A percentile compares a stretch with the other conserved stretches of the same genome.
These are phyloP conservation scores for Camponotus floridanus DNA, from an alignment of 1,140 invertebrate genomes.

Conservation along the genomic window DNA sequence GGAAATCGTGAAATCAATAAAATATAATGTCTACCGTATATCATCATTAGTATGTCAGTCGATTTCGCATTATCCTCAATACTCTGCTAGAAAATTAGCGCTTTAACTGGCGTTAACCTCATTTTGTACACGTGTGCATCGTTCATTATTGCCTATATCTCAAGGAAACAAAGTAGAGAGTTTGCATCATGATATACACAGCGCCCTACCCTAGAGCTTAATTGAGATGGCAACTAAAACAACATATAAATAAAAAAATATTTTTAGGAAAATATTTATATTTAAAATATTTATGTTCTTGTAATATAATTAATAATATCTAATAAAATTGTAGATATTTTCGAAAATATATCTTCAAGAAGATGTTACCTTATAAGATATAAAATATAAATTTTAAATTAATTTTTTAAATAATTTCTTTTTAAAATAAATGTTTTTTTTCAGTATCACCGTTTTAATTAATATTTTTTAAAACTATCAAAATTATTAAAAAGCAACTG, in stretches of 20 bases:
- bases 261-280: not conserved
- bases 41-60: constrained; percentile 14
- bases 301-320: not conserved
- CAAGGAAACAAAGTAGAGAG: constrained; percentile 8
- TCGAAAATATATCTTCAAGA: not conserved
- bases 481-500: not conserved
- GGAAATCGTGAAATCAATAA: constrained; percentile 52
- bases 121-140: constrained; percentile 49
- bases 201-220: not conserved
- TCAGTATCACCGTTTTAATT: not conserved
- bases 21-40: constrained; percentile 61
- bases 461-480: not conserved
- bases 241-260: not conserved
- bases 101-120: constrained; percentile 58
- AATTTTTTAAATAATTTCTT: not conserved
- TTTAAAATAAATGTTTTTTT: not conserved
- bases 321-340: not conserved
- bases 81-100: constrained; percentile 50
- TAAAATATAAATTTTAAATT: constrained; percentile 8
- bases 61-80: constrained; percentile 68
- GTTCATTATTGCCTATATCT: not conserved
- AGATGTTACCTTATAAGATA: not conserved
- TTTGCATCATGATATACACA: not conserved
- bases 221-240: not conserved
- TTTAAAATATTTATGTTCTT: not conserved